Conservation (phyloP, 1,140 invertebrate species). For the Temnothorax longispinosus region DNA sequence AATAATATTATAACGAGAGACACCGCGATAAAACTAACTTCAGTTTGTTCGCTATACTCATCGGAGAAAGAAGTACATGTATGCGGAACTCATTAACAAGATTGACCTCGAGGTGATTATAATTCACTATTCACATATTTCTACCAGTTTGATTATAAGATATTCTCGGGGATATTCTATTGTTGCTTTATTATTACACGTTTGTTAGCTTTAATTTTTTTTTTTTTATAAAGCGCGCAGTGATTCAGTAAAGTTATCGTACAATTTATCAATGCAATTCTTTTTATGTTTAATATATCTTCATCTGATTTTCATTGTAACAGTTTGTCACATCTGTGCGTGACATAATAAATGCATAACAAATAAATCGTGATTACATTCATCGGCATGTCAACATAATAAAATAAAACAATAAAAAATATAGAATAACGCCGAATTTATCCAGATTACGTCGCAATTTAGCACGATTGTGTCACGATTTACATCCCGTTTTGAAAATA, state of each 20-base stretch:
- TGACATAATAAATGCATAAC: not conserved
- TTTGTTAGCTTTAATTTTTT: constrained; percentile 1
- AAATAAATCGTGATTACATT: constrained; percentile 36
- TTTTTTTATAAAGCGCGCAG: not conserved
- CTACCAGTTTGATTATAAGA: not conserved
- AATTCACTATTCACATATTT: not conserved
- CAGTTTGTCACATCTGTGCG: not conserved
- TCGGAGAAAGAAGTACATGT: constrained; percentile 33
- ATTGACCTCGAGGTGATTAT: constrained; percentile 18
- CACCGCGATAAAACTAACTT: constrained; percentile 42
- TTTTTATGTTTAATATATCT: not conserved
- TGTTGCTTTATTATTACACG: not conserved
- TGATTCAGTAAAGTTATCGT: not conserved
- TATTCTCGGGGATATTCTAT: not conserved
- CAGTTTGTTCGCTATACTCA: constrained; percentile 6
- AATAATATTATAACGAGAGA: constrained; percentile 44
- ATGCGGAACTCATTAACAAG: constrained; percentile 39
- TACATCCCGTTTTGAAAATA: not conserved
- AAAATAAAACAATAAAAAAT: constrained; percentile 1
- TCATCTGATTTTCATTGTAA: not conserved
- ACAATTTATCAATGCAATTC: not conserved
- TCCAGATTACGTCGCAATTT: not conserved
- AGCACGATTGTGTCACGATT: not conserved
- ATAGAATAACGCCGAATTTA: constrained; percentile 17
- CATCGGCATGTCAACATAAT: not conserved